Evolutionary conservation across 2,888 invertebrate species (phyloP).

Genomic region (Sclerodermus sp.): DNA sequence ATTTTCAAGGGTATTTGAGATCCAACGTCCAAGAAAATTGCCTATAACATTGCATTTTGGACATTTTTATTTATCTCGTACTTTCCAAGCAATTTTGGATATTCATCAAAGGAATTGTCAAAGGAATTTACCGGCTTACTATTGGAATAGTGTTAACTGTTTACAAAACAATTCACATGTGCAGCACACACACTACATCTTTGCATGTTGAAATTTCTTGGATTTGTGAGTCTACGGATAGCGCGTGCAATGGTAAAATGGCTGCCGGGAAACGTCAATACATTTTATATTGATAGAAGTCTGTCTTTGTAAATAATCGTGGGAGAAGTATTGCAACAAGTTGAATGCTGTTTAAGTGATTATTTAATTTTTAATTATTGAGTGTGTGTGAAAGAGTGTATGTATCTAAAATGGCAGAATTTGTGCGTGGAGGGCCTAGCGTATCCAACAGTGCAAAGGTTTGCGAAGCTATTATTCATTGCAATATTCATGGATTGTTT

Average conservation of each 20-base stretch:
- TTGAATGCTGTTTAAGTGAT: slow-evolving; percentile 28
- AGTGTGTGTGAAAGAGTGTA: slow-evolving; percentile 28
- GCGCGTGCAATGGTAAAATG: slow-evolving; percentile 47
- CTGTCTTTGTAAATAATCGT: slow-evolving; percentile 39
- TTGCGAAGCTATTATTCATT: slow-evolving; percentile 26
- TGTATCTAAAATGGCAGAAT: slow-evolving; percentile 58
- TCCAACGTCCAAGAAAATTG: too few species aligned
- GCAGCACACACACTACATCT: too few species aligned
- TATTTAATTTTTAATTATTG: slow-evolving; percentile 17
- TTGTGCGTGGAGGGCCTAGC: slow-evolving; percentile 60
- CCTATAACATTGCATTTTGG: too few species aligned
- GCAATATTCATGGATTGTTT: neutral
- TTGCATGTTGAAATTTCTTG: neutral
- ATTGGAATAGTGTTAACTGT: too few species aligned
- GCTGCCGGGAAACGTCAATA: slow-evolving; percentile 55
- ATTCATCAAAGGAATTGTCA: too few species aligned
- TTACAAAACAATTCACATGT: too few species aligned
- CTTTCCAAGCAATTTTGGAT: too few species aligned
- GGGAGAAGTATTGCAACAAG: slow-evolving; percentile 11
- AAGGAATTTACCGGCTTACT: too few species aligned
- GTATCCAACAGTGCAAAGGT: slow-evolving; percentile 58
- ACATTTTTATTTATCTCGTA: too few species aligned
- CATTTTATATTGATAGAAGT: slow-evolving; percentile 42
- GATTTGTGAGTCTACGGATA: slow-evolving; percentile 14
- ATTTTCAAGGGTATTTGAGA: too few species aligned